These are phyloP conservation scores for Calameuta pallipes DNA, from an alignment of 2,888 invertebrate species.

Conservation along the genomic window DNA sequence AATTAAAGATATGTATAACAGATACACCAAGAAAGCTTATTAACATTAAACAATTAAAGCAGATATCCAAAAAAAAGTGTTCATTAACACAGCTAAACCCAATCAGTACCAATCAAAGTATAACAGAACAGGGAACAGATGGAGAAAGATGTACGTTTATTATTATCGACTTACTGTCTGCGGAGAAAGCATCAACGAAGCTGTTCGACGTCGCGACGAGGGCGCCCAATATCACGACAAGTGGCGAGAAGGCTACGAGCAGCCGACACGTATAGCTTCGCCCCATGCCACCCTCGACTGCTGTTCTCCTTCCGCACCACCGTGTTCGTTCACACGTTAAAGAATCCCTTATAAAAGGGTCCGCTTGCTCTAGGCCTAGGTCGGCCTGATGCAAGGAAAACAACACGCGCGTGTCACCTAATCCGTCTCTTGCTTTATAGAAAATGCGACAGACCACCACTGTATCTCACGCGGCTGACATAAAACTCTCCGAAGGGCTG, in stretches of 20 bases:
- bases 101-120: background rate
- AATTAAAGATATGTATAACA: background rate
- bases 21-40: background rate
- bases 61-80: background rate
- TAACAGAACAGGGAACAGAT: background rate
- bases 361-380: background rate
- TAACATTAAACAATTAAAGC: background rate
- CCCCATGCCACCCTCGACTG: conserved; percentile 55
- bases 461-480: background rate
- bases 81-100: background rate
- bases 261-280: conserved; percentile 44
- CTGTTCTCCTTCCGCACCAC: conserved; percentile 35
- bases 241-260: conserved; percentile 43
- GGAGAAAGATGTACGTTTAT: background rate
- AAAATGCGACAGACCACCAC: background rate
- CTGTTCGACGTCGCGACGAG: conserved; percentile 21
- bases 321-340: background rate
- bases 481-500: background rate
- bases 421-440: background rate
- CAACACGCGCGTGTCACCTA: background rate
- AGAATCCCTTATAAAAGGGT: background rate
- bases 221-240: conserved; percentile 38
- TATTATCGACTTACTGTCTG: conserved; percentile 42
- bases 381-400: background rate
- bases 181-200: conserved; percentile 36